Conservation (phyloP, 1,140 invertebrate genomes). For the Zaprionus nigranus region DNA sequence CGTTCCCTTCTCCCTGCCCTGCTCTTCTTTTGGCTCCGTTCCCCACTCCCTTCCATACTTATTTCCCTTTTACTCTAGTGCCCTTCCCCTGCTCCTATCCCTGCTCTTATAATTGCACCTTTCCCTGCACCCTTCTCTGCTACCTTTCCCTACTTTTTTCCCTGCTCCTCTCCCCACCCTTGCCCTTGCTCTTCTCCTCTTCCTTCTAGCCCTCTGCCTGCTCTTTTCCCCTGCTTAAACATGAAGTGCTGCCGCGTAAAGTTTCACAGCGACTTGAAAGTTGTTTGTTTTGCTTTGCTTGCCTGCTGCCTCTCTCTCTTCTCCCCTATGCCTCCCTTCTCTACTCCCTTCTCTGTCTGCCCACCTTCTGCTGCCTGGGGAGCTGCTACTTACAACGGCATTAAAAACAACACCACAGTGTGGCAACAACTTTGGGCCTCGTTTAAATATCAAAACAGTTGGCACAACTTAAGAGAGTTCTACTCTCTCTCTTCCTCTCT, state of each 20-base stretch:
- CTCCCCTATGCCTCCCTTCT: not conserved
- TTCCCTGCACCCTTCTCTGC: too few relatives aligned
- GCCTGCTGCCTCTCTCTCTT: not conserved
- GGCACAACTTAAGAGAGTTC: slow-evolving; percentile 25
- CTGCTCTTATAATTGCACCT: too few relatives aligned
- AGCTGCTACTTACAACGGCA: slow-evolving; percentile 17
- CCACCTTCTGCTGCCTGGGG: not conserved
- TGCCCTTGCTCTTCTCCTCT: too few relatives aligned
- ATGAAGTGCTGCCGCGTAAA: slow-evolving; percentile 32
- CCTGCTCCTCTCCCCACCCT: too few relatives aligned
- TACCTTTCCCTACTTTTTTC: too few relatives aligned
- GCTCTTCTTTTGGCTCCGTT: too few relatives aligned
- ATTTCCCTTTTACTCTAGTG: too few relatives aligned
- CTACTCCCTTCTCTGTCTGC: not conserved
- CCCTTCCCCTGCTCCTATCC: too few relatives aligned
- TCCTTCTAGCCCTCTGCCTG: too few relatives aligned
- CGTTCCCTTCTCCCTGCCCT: too few relatives aligned
- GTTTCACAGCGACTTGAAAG: slow-evolving; percentile 40
- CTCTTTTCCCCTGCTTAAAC: not conserved
- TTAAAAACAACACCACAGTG: slow-evolving; percentile 40
- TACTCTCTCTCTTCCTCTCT: not conserved
- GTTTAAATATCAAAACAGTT: slow-evolving; percentile 39
- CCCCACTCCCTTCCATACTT: too few relatives aligned
- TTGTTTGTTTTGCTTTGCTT: slow-evolving; percentile 50
- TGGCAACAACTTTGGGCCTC: slow-evolving; percentile 43